Evolutionary conservation across 2,888 invertebrate genomes (phyloP), one percentile per base, ranked within the genome.

Genomic region (Synanthedon myopaeformis): DNA sequence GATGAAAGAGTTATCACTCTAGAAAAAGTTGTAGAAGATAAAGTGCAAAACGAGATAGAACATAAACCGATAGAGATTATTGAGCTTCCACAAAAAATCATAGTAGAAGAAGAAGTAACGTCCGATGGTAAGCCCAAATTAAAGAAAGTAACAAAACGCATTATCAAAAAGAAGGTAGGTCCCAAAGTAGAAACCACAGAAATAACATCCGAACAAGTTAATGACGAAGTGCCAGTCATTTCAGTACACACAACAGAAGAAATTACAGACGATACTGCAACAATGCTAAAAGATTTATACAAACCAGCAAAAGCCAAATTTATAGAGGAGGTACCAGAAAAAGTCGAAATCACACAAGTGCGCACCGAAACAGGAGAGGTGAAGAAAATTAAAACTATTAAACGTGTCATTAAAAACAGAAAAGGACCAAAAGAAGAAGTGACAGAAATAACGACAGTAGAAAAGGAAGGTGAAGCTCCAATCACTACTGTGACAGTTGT

Each of bases 101-200:
- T 69, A 55, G 57, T 58, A 1, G 50, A 56, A 28, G 49, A 55
- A 17, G 48, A 35, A 10, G 51, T 53, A 17, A 56, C 58, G 3
- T 56, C 64, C 23, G 61, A 70, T 61, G 61, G 71, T 58, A 69
- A 68, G 58, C 19, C 58, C 1, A 63, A 58, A 12, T 73, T 74
- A 56, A 68, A 70, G 53, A 57, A 70, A 8, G 58, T 76, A 11
- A 72, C 67, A 52, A 77, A 72, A 56, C 70, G 70, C 4, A 60
- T 70, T 3, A 74, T 79, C 28, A 82, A 63, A 79, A 85, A 19
- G 61, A 82, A 52, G 80, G 77, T 55, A 79, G 55, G 66, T 10
- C 66, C 69, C 4, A 63, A 64, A 55, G 60, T 65, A 54, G 57
- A 56, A 57, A 52, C 56, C 42, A 61, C 59, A 53, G 54, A 61